A percentile compares a stretch with the other conserved stretches of the same genome.
phyloP scores from a whole-genome alignment of 2,113 vertebrate genomes.

The Hirundichthys speculiger region DNA sequence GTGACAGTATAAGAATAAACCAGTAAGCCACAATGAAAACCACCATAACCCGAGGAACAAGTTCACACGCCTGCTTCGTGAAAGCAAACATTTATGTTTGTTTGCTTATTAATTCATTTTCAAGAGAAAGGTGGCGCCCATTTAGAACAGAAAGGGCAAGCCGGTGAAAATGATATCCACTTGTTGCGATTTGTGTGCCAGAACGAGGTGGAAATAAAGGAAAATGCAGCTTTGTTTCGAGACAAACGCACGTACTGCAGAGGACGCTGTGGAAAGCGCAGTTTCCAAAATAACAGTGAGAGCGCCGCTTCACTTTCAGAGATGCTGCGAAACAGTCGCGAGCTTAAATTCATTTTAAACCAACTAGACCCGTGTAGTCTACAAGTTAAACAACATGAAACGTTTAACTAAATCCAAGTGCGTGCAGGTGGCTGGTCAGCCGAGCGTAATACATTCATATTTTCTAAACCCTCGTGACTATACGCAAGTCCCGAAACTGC shows the following conservation, averaged over 20 bases:
- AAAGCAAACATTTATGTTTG: too few relatives aligned
- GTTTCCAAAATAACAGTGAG: constrained; percentile 44
- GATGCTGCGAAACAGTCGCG: constrained; percentile 25
- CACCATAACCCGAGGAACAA: not conserved
- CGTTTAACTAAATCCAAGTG: not conserved
- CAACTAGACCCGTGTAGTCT: not conserved
- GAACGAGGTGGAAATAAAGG: not conserved
- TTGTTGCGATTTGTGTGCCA: not conserved
- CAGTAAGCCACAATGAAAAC: constrained; percentile 1
- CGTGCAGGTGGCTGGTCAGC: too few relatives aligned
- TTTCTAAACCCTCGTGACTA: not conserved
- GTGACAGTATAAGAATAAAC: not conserved
- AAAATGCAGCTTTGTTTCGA: too few relatives aligned
- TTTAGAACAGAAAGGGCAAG: too few relatives aligned
- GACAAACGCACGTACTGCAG: not conserved
- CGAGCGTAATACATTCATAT: not conserved
- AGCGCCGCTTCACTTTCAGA: constrained; percentile 6
- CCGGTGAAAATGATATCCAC: too few relatives aligned
- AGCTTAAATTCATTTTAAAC: not conserved
- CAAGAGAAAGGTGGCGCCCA: too few relatives aligned
- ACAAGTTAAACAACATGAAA: not conserved
- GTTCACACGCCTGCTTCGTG: not conserved
- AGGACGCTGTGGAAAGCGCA: constrained; percentile 25
- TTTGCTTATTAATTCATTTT: too few relatives aligned
- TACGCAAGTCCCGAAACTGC: too few relatives aligned